These are phyloP conservation scores for Pavo muticus DNA, from an alignment of 2,113 vertebrate species.

Conservation along the genomic window DNA sequence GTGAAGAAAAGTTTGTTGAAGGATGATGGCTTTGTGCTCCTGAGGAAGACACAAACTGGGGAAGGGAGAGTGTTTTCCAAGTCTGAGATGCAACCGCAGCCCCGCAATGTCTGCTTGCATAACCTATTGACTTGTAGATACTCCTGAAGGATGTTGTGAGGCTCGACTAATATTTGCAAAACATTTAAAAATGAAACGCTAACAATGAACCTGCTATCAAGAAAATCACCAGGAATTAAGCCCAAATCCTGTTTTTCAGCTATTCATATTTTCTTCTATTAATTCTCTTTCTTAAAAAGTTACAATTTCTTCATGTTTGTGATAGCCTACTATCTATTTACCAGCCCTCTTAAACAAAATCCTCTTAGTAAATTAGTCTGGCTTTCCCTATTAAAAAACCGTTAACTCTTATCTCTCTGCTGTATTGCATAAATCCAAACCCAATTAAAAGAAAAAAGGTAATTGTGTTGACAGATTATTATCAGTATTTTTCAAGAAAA, in stretches of 20 bases:
- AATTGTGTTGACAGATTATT: slow-evolving; percentile 15
- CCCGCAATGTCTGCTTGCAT: neutral
- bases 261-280: neutral
- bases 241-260: neutral
- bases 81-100: neutral
- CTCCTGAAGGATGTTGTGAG: neutral
- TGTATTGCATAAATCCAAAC: neutral
- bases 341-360: neutral
- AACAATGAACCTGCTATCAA: neutral
- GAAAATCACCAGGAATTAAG: neutral
- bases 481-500: slow-evolving; percentile 4
- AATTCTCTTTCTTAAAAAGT: neutral
- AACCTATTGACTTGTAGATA: neutral
- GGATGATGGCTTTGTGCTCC: slow-evolving; percentile 11
- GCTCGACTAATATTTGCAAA: neutral
- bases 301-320: neutral
- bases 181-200: neutral
- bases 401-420: neutral
- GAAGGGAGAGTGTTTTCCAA: neutral
- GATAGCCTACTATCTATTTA: neutral
- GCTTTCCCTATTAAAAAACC: neutral
- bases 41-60: neutral
- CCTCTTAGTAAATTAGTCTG: neutral
- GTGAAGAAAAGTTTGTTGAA: slow-evolving; percentile 40
- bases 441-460: slow-evolving; percentile 12